Evolutionary conservation across 2,888 invertebrate genomes (phyloP), one percentile per base, ranked within the genome.

Genomic region (Drosophila yooni): DNA sequence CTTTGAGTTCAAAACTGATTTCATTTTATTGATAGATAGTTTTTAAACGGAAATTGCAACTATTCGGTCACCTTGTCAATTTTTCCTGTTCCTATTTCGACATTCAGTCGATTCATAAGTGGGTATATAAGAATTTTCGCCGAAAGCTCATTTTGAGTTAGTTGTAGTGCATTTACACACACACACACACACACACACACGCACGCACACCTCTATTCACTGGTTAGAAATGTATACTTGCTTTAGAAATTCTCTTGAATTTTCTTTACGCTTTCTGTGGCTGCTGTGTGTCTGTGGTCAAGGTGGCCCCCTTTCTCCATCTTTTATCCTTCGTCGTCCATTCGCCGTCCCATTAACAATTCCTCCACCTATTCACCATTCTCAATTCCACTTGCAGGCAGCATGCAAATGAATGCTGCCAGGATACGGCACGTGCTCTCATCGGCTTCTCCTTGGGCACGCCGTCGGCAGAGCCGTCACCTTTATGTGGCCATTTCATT

Each of bases 361-460:
- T 60, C 7, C 36, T 29, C 52, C 48, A 54, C 18, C 46, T 29
- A 27, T 29, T 34, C 27, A 46, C 54, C 60, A 31, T 27, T 40
- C 40, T 18, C 60, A 46, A 57, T 64, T 36, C 57, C 59, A 57
- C 56, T 79, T 62, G 61, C 58, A 53, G 67, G 73, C 72, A 66
- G 76, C 76, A 79, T 79, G 79, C 73, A 79, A 79, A 79, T 79
- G 81, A 79, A 76, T 72, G 66, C 73, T 48, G 73, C 67, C 70
- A 66, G 73, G 70, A 81, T 70, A 60, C 73, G 73, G 81, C 76
- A 79, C 77, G 79, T 81, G 77, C 76, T 63, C 60, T 64, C 74
- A 74, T 64, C 62, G 65, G 65, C 60, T 60, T 58, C 53, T 52
- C 56, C 61, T 78, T 50, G 58, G 53, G 38, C 59, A 48, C 27